Evolutionary conservation across 53 echinoderm and acorn worm species (phyloP).

Genomic region (Crossaster papposus): DNA sequence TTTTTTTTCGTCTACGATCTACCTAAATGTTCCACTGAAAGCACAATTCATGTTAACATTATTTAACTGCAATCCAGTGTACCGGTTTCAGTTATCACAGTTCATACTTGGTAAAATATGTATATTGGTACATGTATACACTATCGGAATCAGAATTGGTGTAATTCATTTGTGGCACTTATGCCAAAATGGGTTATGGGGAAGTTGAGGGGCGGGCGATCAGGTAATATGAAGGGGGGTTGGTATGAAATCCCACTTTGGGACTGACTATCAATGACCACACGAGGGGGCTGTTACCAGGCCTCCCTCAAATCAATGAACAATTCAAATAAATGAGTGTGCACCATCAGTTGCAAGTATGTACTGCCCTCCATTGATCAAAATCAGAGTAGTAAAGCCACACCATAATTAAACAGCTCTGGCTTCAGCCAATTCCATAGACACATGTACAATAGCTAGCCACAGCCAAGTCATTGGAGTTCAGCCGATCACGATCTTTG

Average conservation of each 20-base stretch:
- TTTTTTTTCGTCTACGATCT: neutral
- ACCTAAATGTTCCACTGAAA: slow-evolving; percentile 38
- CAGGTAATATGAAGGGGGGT: neutral
- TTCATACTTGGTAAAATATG: neutral
- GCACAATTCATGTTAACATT: slow-evolving; percentile 33
- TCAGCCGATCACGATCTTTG: no score
- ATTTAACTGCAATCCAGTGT: slow-evolving; percentile 18
- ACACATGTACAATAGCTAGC: no score
- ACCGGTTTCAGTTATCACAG: neutral
- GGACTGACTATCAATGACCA: neutral
- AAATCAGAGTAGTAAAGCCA: no score
- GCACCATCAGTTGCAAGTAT: no score
- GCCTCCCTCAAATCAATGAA: no score
- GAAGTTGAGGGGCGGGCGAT: neutral
- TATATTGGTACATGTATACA: neutral
- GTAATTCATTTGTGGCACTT: neutral
- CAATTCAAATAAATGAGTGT: no score
- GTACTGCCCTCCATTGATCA: no score
- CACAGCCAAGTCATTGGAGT: no score
- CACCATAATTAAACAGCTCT: no score
- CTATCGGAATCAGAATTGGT: no score
- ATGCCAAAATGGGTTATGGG: neutral
- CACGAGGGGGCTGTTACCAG: neutral
- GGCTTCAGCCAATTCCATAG: no score
- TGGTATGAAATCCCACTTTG: neutral